phyloP scores from a whole-genome alignment of 2,888 invertebrate genomes.

The Caenorhabditis uteleia region DNA sequence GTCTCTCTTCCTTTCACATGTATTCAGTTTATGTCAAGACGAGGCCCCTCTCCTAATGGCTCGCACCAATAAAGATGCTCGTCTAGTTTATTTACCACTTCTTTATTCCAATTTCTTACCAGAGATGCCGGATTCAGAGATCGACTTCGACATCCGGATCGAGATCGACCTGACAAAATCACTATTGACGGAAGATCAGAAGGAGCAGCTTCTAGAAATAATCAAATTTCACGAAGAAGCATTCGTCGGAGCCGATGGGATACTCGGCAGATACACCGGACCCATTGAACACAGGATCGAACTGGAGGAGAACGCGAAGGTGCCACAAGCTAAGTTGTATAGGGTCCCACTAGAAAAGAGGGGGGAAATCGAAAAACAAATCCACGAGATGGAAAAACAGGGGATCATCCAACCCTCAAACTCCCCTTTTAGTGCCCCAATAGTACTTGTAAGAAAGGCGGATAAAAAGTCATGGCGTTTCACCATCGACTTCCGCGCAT shows the following conservation, averaged over 20 bases:
- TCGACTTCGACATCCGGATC: not conserved
- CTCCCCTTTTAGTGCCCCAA: slow-evolving; percentile 9
- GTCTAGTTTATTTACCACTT: no score
- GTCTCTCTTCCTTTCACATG: no score
- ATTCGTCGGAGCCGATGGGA: slow-evolving; percentile 24
- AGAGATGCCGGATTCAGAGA: no score
- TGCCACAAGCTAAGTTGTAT: not conserved
- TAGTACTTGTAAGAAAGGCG: slow-evolving; percentile 30
- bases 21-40: no score
- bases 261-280: slow-evolving; percentile 22
- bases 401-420: slow-evolving; percentile 8
- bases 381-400: slow-evolving; percentile 11
- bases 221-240: slow-evolving; percentile 11
- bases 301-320: not conserved
- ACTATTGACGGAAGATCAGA: slow-evolving; percentile 2
- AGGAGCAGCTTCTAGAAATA: not conserved
- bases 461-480: slow-evolving; percentile 16
- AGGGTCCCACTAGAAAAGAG: slow-evolving; percentile 13
- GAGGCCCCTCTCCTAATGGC: no score
- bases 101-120: no score
- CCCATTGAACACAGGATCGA: slow-evolving; percentile 14
- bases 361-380: slow-evolving; percentile 11
- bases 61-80: no score
- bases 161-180: not conserved
- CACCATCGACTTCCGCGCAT: slow-evolving; percentile 23